Conservation (phyloP, 2,888 invertebrate genomes). For the Volucella inflata region DNA sequence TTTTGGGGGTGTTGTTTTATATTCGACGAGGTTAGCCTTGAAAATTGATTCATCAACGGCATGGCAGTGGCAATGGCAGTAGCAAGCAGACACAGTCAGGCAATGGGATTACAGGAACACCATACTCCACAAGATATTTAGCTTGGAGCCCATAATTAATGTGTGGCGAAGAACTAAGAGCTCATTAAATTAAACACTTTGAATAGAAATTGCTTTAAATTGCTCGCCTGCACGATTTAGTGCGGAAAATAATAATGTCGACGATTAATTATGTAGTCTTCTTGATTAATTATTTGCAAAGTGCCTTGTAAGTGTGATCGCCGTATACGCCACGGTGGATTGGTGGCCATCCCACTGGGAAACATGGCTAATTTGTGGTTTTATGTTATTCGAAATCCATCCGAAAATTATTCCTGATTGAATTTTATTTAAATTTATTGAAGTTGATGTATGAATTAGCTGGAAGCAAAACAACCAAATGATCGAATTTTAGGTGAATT, state of each 20-base stretch:
- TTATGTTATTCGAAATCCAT: conserved; percentile 10
- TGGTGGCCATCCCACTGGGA: conserved; percentile 20
- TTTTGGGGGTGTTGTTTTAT: conserved; percentile 37
- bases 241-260: conserved; percentile 70
- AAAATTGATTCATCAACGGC: conserved; percentile 71
- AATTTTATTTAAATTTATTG: conserved; percentile 59
- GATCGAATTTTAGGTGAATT: not conserved
- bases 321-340: not conserved
- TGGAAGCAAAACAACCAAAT: not conserved
- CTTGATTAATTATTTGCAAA: conserved; percentile 72
- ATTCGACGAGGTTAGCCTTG: conserved; percentile 61
- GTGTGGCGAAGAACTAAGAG: conserved; percentile 48
- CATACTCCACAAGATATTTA: not conserved
- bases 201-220: conserved; percentile 74
- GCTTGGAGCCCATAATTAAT: conserved; percentile 54
- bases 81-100: not conserved
- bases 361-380: conserved; percentile 5
- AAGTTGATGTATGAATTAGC: conserved; percentile 36
- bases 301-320: conserved; percentile 52
- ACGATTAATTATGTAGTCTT: conserved; percentile 72
- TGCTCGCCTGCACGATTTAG: conserved; percentile 65
- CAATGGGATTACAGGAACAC: not conserved
- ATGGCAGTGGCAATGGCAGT: conserved; percentile 22
- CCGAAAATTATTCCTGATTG: conserved; percentile 43
- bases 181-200: conserved; percentile 73